A percentile compares a stretch with the other conserved stretches of the same genome.
Conservation (phyloP, 2,888 invertebrate species). For the Aphodius sticticus region DNA sequence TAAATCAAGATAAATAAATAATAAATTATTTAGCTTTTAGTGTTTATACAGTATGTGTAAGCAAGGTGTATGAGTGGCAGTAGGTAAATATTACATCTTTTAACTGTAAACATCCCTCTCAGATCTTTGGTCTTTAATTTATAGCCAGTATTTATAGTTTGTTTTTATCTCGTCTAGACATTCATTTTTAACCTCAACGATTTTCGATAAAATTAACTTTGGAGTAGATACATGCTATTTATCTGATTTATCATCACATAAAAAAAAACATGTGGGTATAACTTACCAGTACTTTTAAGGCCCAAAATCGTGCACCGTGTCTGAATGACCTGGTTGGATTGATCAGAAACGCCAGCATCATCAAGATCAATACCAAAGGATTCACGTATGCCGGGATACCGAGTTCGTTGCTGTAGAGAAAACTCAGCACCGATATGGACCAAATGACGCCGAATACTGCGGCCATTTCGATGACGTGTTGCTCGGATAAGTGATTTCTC, state of each 20-base stretch:
- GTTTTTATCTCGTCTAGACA: no score
- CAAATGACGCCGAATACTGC: constrained; percentile 94
- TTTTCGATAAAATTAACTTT: no score
- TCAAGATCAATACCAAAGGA: constrained; percentile 83
- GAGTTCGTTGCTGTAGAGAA: constrained; percentile 80
- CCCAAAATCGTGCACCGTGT: constrained; percentile 95
- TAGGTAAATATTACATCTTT: no score
- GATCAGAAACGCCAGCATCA: constrained; percentile 85
- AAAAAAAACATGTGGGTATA: no score
- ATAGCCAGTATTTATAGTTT: no score
- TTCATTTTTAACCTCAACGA: no score
- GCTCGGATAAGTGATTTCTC: constrained; percentile 91
- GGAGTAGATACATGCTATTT: no score
- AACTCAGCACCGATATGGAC: constrained; percentile 89
- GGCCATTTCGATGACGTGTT: constrained; percentile 93
- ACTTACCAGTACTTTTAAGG: constrained; percentile 86
- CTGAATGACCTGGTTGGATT: constrained; percentile 93
- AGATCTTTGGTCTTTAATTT: no score
- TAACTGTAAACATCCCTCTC: no score
- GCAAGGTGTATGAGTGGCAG: no score
- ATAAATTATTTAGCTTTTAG: not conserved
- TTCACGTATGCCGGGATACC: constrained; percentile 93
- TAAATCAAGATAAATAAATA: constrained; percentile 33
- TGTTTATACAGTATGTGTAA: no score
- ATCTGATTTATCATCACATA: no score